Base-by-base conservation (phyloP, 2,113 vertebrate species). In the Philantomba maxwellii region DNA sequence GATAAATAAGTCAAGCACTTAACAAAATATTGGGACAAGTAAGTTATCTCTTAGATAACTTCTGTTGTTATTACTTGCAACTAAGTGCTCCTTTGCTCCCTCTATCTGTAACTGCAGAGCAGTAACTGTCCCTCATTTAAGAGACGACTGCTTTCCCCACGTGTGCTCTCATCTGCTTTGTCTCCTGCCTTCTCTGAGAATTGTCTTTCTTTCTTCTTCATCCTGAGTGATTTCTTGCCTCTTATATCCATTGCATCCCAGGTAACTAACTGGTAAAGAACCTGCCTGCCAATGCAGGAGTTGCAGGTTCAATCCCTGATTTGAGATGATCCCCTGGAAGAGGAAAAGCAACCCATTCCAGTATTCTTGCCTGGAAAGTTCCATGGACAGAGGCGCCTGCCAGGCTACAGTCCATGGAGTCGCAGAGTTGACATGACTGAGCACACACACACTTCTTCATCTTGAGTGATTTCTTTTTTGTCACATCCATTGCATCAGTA, bases 361-460 rank as follows among this genome's bases (percentile, higher is more conserved):
- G 15, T 64, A 9, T n/a, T 66, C 4, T n/a, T 66, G 33, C 16
- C 33, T 19, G 33, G 62, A 66, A 66, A 66, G 19, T 9, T n/a
- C 33, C 62, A 19, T 19, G 62, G 28, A 66, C 62, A n/a, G 33
- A 66, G 33, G 33, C 19, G 62, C 7, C 33, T 66, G 33, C 33
- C 62, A 66, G 62, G 62, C 33, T 66, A 66, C 7, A 66, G 62
- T 66, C 33, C 8, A 66, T n/a, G 62, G 62, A n/a, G 16, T 66
- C 2, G 0, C 62, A 66, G 62, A 5, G 16, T 66, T n/a, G 62
- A n/a, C 62, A 66, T 0, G 1, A 66, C 33, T 66, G 33, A 66
- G 62, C 33, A 66, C 16, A 66, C 62, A 66, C 62, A 19, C 62
- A 66, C 62, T 66, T 66, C 70, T 28, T 60, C 58, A 75, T 75